Percentiles rank a stretch among this genome's conserved stretches.
phyloP scores from a whole-genome alignment of 2,113 vertebrate species.

The Aldabrachelys gigantea region DNA sequence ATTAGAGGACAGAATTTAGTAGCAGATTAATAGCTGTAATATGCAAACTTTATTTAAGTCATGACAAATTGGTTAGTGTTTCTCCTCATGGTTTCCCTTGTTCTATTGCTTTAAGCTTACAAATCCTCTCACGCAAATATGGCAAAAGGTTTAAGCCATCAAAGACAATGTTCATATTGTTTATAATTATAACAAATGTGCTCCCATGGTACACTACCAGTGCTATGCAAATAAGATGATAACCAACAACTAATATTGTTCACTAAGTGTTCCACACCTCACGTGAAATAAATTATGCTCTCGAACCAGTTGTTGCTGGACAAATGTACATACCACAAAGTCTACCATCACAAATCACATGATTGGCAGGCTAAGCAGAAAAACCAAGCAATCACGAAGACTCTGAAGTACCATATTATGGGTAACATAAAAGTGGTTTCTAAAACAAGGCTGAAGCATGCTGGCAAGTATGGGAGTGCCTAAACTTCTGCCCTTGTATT shows the following conservation, averaged over 20 bases:
- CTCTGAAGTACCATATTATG: neutral
- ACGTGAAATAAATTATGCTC: neutral
- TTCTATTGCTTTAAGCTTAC: neutral
- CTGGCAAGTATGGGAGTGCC: accelerated
- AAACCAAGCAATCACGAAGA: accelerated
- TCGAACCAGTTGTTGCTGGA: neutral
- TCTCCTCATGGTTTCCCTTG: neutral
- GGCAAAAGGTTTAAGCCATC: neutral
- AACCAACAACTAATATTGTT: neutral
- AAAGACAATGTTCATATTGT: neutral
- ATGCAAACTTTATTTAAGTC: neutral
- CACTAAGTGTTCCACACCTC: neutral
- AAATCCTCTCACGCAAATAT: neutral
- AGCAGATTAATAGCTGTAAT: neutral
- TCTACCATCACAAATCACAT: neutral
- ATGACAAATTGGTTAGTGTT: neutral
- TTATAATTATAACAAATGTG: neutral
- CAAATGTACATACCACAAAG: neutral
- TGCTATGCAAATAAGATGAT: neutral
- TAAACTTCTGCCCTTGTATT: neutral
- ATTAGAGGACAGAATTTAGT: accelerated
- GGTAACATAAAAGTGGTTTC: neutral
- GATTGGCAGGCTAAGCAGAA: neutral
- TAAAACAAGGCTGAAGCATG: neutral
- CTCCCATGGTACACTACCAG: neutral